Evolutionary conservation across 2,888 invertebrate genomes (phyloP), one percentile per base, ranked within the genome.

Genomic region (Norana najaformis): DNA sequence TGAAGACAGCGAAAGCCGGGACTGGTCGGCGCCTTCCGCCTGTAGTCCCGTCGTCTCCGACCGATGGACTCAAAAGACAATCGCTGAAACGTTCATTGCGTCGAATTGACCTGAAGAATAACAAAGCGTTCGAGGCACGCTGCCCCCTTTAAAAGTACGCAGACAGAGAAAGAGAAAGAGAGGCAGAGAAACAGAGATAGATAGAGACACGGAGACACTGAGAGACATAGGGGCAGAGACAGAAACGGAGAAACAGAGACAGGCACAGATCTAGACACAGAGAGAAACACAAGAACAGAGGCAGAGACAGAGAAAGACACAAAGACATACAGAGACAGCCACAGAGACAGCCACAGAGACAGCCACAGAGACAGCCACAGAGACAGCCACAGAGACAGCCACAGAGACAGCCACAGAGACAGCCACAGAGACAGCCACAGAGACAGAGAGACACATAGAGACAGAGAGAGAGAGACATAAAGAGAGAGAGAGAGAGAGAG

Each of bases 151-250:
- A 69, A 69, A 30, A 30, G n/a, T 69, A 69, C 69, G 5, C n/a
- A 69, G 69, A n/a, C 30, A 69, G 8, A n/a, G 69, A 69, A n/a
- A 5, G 30, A 8, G 30, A 69, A 0, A 69, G 69, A 69, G 69
- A 69, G 88, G 38, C 34, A 88, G 88, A 88, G 88, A 88, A 23
- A 88, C 39, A 39, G 39, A 88, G 88, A 39, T n/a, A 88, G 41
- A 37, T 35, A 6, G 88, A 88, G 38, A 20, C 35, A 38, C 1
- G 13, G 34, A 38, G 37, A 88, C 3, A 88, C 4, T 36, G 38
- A 88, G 4, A 38, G 88, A 88, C n/a, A 88, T 30, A 30, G n/a
- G 34, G 88, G 34, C 14, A 16, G 39, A 88, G 39, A 88, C 36
- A 88, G 39, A 5, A n/a, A 39, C n/a, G 16, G 23, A 38, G 88